These are phyloP conservation scores for Xanthia togata DNA, from an alignment of 2,888 invertebrate genomes.

Conservation along the genomic window DNA sequence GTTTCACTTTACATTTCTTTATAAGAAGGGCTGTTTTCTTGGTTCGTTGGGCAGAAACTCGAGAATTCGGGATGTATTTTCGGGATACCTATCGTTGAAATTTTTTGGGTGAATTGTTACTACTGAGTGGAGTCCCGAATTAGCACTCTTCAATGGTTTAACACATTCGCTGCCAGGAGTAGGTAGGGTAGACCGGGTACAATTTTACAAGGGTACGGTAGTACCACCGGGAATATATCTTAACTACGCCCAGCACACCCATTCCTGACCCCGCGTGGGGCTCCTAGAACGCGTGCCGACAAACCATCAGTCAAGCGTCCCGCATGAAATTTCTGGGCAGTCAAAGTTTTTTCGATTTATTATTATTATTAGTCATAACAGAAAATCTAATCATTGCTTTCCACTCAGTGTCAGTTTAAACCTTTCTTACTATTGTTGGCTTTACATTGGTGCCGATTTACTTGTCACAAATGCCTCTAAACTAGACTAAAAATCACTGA, in stretches of 20 bases:
- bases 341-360: too few relatives aligned
- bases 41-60: conserved; percentile 40
- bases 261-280: not conserved
- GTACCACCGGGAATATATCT: not conserved
- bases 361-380: too few relatives aligned
- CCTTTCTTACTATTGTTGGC: too few relatives aligned
- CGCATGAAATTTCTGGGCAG: too few relatives aligned
- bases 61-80: not conserved
- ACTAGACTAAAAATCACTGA: too few relatives aligned
- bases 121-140: conserved; percentile 13
- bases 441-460: too few relatives aligned
- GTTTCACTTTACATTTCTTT: conserved; percentile 37
- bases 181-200: not conserved
- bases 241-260: not conserved
- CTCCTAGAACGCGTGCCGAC: not conserved
- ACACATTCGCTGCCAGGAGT: not conserved
- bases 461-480: too few relatives aligned
- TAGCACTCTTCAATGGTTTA: conserved; percentile 35
- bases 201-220: not conserved
- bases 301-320: too few relatives aligned
- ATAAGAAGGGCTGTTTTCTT: conserved; percentile 29
- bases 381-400: too few relatives aligned
- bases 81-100: not conserved
- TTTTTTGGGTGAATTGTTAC: conserved; percentile 6
- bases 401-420: too few relatives aligned